These are phyloP conservation scores for Pemphigus obesinymphae DNA, from an alignment of 1,140 invertebrate species.

Conservation along the genomic window DNA sequence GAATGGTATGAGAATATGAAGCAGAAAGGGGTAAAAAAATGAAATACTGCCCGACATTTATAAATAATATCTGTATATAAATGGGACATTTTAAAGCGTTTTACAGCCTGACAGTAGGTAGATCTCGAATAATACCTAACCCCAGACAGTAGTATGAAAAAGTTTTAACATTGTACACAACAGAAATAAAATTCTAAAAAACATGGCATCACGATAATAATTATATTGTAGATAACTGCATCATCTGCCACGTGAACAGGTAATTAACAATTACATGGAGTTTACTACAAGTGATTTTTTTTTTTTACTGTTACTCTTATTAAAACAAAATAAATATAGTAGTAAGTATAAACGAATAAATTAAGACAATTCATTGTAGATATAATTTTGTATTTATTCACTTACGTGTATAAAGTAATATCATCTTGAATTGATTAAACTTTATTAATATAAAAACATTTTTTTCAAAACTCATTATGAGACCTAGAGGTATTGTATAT, in stretches of 20 bases:
- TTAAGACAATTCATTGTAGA: no score
- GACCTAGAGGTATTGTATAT: not conserved
- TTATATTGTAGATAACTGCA: not conserved
- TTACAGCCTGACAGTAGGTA: not conserved
- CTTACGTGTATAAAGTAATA: not conserved
- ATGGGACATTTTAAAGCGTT: not conserved
- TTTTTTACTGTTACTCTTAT: no score
- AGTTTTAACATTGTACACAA: not conserved
- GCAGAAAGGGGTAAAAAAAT: slow-evolving; percentile 6
- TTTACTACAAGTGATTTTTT: not conserved
- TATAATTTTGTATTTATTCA: not conserved
- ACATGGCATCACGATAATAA: not conserved
- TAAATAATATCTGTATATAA: slow-evolving; percentile 1
- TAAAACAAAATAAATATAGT: no score
- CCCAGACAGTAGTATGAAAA: not conserved
- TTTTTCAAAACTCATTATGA: not conserved
- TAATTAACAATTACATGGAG: not conserved
- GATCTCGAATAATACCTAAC: not conserved
- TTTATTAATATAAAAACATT: not conserved
- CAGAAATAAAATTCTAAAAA: not conserved
- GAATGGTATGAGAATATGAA: not conserved
- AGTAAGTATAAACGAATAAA: no score
- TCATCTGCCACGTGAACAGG: not conserved
- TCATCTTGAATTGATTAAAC: not conserved
- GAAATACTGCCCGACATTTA: not conserved